Evolutionary conservation across 2,888 invertebrate species (phyloP).

Genomic region (Meteorus colon): DNA sequence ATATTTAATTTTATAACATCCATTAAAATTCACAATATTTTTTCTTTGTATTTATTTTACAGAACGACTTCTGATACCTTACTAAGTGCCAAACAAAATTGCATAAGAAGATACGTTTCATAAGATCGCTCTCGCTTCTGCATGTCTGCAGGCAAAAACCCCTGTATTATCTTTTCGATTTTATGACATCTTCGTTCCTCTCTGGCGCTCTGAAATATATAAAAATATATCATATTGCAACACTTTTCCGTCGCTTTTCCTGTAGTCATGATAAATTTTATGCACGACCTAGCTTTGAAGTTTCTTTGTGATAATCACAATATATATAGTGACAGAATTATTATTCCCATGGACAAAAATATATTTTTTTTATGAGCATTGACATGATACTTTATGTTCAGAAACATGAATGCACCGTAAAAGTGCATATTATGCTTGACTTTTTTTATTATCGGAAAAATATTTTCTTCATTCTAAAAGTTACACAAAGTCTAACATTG

Average conservation of each 20-base stretch:
- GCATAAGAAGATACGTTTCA: slow-evolving; percentile 71
- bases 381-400: too few species aligned
- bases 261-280: too few species aligned
- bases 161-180: slow-evolving; percentile 69
- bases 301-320: too few species aligned
- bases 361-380: too few species aligned
- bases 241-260: background rate
- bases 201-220: slow-evolving; percentile 65
- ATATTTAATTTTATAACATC: background rate
- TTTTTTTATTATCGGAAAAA: too few species aligned
- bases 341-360: too few species aligned
- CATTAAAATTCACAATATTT: background rate
- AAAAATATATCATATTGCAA: slow-evolving; percentile 13
- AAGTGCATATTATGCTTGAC: too few species aligned
- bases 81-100: slow-evolving; percentile 71
- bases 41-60: background rate
- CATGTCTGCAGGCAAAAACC: slow-evolving; percentile 71
- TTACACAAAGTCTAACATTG: too few species aligned
- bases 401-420: too few species aligned
- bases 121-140: slow-evolving; percentile 66
- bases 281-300: too few species aligned
- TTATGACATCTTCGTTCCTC: slow-evolving; percentile 69
- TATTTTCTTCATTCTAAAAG: too few species aligned
- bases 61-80: slow-evolving; percentile 62
- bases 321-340: too few species aligned